These are phyloP conservation scores for Sarcophaga bullata DNA, from an alignment of 1,140 invertebrate genomes.

Conservation along the genomic window DNA sequence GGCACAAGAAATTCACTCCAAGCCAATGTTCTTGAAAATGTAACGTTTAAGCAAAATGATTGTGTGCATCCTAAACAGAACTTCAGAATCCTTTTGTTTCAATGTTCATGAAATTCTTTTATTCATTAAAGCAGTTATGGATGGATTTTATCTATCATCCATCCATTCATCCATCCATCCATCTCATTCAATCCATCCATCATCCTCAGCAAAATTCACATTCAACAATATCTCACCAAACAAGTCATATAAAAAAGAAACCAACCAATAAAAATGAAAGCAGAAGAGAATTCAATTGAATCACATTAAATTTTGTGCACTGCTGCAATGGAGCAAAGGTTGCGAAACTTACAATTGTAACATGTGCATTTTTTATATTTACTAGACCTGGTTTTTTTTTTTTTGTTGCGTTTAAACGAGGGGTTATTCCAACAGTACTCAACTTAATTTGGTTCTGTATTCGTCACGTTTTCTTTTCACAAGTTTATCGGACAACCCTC, in stretches of 20 bases:
- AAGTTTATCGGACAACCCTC: too few species aligned
- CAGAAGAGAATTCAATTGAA: too few species aligned
- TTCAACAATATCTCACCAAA: background rate
- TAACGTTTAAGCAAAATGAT: background rate
- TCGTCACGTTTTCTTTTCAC: too few species aligned
- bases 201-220: background rate
- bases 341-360: slow-evolving; percentile 16
- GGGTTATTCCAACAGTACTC: too few species aligned
- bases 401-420: too few species aligned
- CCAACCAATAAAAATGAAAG: background rate
- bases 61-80: background rate
- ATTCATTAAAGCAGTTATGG: background rate
- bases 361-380: background rate
- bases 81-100: background rate
- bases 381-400: too few species aligned
- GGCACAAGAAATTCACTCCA: background rate
- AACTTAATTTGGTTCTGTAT: too few species aligned
- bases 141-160: too few species aligned
- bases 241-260: too few species aligned
- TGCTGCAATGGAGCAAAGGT: slow-evolving; percentile 3
- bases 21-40: background rate
- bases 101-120: background rate
- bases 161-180: background rate
- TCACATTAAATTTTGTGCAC: background rate
- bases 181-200: too few species aligned